Percentiles rank a stretch among this genome's conserved stretches.
Conservation (phyloP, 2,113 vertebrate species). For the Echinops telfairi region DNA sequence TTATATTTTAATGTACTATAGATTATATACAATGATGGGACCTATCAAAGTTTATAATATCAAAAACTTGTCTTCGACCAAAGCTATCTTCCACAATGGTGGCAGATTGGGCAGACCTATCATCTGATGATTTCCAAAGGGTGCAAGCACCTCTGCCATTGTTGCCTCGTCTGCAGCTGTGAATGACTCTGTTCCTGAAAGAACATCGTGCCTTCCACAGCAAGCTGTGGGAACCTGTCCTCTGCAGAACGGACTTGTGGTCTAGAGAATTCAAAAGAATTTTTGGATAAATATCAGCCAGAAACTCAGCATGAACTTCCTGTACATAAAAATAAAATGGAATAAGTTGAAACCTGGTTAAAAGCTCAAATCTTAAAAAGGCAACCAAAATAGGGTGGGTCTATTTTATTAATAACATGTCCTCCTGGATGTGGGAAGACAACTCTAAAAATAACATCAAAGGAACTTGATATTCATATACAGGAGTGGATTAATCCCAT, state of each 20-base stretch:
- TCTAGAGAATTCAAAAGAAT: slow-evolving; percentile 57
- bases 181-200: slow-evolving; percentile 76
- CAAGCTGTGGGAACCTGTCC: slow-evolving; percentile 70
- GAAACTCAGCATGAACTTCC: slow-evolving; percentile 93
- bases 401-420: slow-evolving; percentile 93
- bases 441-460: slow-evolving; percentile 91
- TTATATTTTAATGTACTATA: no score
- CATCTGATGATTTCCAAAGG: slow-evolving; percentile 88
- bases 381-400: slow-evolving; percentile 88
- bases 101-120: slow-evolving; percentile 89
- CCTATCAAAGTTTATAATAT: no score
- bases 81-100: slow-evolving; percentile 73
- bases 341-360: slow-evolving; percentile 96
- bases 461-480: slow-evolving; percentile 89
- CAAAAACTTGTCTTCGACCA: no score
- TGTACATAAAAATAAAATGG: slow-evolving; percentile 97
- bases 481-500: slow-evolving; percentile 97
- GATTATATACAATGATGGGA: no score
- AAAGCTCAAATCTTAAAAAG: slow-evolving; percentile 85
- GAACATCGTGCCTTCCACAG: slow-evolving; percentile 62
- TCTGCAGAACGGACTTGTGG: slow-evolving; percentile 62
- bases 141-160: slow-evolving; percentile 10
- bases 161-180: slow-evolving; percentile 46
- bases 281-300: slow-evolving; percentile 91
- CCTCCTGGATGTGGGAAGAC: slow-evolving; percentile 97